Evolutionary conservation across 2,888 invertebrate genomes (phyloP).

Genomic region (Volucella inflata): DNA sequence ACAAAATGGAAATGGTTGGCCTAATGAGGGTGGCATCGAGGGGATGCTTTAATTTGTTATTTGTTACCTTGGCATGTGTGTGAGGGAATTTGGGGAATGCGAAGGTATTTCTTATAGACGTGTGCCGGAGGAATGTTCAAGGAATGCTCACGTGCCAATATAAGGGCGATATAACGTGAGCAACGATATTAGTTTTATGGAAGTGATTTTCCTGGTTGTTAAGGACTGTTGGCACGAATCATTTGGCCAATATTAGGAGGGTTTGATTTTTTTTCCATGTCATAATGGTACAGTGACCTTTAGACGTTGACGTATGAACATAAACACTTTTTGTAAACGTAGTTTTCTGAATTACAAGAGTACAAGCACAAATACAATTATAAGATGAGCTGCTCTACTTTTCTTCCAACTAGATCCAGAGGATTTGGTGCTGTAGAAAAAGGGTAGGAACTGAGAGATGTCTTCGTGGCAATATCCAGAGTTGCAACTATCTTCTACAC

Average conservation of each 20-base stretch:
- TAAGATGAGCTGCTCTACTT: no score
- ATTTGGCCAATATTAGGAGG: neutral
- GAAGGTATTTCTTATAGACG: slow-evolving; percentile 11
- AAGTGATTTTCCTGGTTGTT: neutral
- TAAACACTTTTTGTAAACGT: no score
- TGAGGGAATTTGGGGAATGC: neutral
- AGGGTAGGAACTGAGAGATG: no score
- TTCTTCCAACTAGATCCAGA: no score
- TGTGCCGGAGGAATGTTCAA: neutral
- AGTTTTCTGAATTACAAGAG: no score
- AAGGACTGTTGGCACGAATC: slow-evolving; percentile 14
- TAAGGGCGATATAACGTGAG: slow-evolving; percentile 11
- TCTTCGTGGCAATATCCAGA: no score
- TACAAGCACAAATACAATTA: no score
- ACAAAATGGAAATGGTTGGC: slow-evolving; percentile 11
- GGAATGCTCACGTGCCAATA: slow-evolving; percentile 9
- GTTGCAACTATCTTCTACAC: no score
- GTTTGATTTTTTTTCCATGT: neutral
- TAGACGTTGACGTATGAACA: no score
- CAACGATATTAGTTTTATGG: slow-evolving; percentile 12
- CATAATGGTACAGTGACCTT: no score
- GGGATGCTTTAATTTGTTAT: neutral
- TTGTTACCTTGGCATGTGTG: slow-evolving; percentile 1
- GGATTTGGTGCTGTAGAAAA: no score
- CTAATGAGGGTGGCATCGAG: neutral